Percentiles rank a stretch among this genome's conserved stretches.
These are phyloP conservation scores for Leptosomus discolor DNA, from an alignment of 2,113 vertebrate species.

Conservation along the genomic window DNA sequence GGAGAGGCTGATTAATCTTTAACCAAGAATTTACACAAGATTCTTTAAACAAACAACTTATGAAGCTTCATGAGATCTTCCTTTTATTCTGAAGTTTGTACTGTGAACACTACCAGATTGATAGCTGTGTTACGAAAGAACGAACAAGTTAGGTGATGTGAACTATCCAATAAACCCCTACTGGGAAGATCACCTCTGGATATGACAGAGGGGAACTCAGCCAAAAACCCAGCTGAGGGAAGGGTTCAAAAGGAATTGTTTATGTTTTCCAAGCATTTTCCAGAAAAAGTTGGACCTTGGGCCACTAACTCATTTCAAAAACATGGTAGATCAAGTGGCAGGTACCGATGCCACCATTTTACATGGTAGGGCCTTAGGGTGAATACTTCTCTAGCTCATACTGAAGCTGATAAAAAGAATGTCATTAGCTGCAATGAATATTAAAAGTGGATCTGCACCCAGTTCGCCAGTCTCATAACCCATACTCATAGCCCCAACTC, in stretches of 20 bases:
- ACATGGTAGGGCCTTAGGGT: accelerated
- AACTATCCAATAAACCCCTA: not conserved
- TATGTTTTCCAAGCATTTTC: not conserved
- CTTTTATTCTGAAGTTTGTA: not conserved
- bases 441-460: not conserved
- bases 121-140: not conserved
- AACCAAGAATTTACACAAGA: conserved; percentile 23
- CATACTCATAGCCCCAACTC: not conserved
- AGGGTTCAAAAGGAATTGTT: not conserved
- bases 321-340: accelerated
- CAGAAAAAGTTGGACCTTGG: not conserved
- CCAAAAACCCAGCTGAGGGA: not conserved
- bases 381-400: accelerated
- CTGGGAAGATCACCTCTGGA: not conserved
- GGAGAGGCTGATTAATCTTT: conserved; percentile 32
- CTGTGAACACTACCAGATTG: not conserved
- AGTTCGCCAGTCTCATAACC: not conserved
- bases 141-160: not conserved
- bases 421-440: not conserved
- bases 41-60: conserved; percentile 26
- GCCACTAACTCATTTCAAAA: not conserved
- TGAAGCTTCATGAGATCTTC: not conserved
- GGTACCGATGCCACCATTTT: not conserved
- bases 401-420: not conserved
- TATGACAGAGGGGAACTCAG: not conserved